Evolutionary conservation across 1,140 invertebrate species (phyloP).

Genomic region (Drosophila obscura): DNA sequence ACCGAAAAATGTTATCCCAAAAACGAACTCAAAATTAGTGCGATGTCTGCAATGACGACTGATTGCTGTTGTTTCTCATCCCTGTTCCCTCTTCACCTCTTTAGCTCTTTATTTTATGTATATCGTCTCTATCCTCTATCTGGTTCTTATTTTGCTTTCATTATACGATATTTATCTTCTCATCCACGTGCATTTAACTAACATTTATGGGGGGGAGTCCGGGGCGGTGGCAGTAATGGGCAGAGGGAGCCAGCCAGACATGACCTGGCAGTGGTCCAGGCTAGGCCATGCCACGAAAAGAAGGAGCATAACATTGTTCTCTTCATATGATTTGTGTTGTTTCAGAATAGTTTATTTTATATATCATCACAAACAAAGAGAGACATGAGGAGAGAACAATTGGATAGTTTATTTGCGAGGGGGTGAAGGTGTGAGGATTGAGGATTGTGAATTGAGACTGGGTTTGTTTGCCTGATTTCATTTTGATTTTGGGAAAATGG

Average conservation of each 20-base stretch:
- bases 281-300: neutral
- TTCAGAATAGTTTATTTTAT: conserved; percentile 68
- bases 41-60: conserved; percentile 70
- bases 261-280: conserved; percentile 49
- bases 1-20: conserved; percentile 54
- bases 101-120: too few species aligned
- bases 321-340: conserved; percentile 65
- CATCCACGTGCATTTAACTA: conserved; percentile 78
- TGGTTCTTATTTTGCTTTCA: conserved; percentile 77
- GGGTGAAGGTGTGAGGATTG: conserved; percentile 7
- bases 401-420: neutral
- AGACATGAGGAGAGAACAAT: conserved; percentile 1
- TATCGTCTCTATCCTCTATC: conserved; percentile 10
- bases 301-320: conserved; percentile 2
- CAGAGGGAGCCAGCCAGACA: neutral
- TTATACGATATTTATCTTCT: conserved; percentile 83
- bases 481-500: conserved; percentile 60
- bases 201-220: conserved; percentile 46
- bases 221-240: neutral
- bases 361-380: conserved; percentile 59
- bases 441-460: conserved; percentile 9
- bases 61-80: conserved; percentile 56
- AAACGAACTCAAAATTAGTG: conserved; percentile 76
- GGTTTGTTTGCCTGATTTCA: conserved; percentile 35
- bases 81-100: conserved; percentile 5